Evolutionary conservation across 2,888 invertebrate species (phyloP).

Genomic region (Heterodera filipjevi): DNA sequence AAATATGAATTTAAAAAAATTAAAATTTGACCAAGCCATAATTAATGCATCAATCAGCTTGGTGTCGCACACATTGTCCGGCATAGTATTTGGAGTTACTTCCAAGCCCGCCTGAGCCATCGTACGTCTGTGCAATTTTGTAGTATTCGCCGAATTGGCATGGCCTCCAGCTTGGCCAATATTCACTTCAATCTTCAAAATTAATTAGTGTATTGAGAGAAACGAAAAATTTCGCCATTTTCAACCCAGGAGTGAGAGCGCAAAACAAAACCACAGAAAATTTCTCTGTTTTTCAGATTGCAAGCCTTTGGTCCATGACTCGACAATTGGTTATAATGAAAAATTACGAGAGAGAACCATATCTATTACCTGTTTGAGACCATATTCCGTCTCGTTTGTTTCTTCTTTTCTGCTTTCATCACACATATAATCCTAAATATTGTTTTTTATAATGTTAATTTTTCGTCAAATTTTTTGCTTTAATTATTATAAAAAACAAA

Average conservation of each 20-base stretch:
- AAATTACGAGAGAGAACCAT: not conserved
- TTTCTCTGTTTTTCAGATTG: too few species aligned
- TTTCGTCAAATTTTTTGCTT: not conserved
- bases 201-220: not conserved
- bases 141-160: slow-evolving; percentile 79
- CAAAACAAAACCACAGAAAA: too few species aligned
- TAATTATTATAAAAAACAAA: too few species aligned
- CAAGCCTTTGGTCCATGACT: too few species aligned
- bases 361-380: not conserved
- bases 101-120: slow-evolving; percentile 46
- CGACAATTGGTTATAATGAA: too few species aligned
- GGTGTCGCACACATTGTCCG: slow-evolving; percentile 80
- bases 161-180: slow-evolving; percentile 94
- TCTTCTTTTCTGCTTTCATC: slow-evolving; percentile 36
- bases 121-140: slow-evolving; percentile 52
- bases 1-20: slow-evolving; percentile 74
- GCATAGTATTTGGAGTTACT: slow-evolving; percentile 69
- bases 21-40: not conserved
- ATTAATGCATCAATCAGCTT: slow-evolving; percentile 60
- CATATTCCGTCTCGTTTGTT: not conserved
- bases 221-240: too few species aligned
- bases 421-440: slow-evolving; percentile 27
- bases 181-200: slow-evolving; percentile 82
- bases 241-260: too few species aligned
- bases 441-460: not conserved